phyloP scores from a whole-genome alignment of 2,888 invertebrate species.

The Tridacna gigas region DNA sequence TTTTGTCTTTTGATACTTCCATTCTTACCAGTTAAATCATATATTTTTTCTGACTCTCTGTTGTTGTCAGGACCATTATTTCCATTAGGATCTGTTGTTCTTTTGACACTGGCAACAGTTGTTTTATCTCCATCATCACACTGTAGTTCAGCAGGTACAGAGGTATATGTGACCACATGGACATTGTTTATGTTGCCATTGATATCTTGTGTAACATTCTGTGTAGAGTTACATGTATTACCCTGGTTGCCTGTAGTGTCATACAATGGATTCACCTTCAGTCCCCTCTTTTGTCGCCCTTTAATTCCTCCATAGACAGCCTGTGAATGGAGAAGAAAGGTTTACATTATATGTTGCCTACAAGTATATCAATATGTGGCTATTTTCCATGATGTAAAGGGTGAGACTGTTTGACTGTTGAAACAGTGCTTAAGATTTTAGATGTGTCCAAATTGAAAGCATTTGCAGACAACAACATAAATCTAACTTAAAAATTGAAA shows the following conservation, averaged over 20 bases:
- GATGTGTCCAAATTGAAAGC: no score
- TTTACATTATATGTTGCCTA: background rate
- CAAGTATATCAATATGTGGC: no score
- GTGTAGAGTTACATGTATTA: background rate
- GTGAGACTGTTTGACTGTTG: no score
- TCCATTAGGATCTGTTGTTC: conserved; percentile 4
- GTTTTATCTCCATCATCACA: background rate
- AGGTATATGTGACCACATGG: conserved; percentile 53
- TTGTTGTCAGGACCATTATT: background rate
- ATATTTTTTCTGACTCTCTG: background rate
- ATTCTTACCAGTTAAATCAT: conserved; percentile 10
- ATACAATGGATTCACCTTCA: conserved; percentile 78
- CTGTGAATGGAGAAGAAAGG: conserved; percentile 55
- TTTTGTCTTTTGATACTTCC: conserved; percentile 25
- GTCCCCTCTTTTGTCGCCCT: conserved; percentile 65
- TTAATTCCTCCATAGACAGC: conserved; percentile 76
- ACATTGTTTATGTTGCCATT: conserved; percentile 49
- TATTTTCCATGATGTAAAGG: no score
- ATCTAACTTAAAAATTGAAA: no score
- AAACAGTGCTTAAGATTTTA: no score
- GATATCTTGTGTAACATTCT: conserved; percentile 21
- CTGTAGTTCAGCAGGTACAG: conserved; percentile 36
- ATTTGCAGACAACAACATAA: no score
- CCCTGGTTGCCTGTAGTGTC: conserved; percentile 57
- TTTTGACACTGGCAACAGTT: background rate